Conservation (phyloP, 1,140 invertebrate genomes). For the Pseudoatta argentina region DNA sequence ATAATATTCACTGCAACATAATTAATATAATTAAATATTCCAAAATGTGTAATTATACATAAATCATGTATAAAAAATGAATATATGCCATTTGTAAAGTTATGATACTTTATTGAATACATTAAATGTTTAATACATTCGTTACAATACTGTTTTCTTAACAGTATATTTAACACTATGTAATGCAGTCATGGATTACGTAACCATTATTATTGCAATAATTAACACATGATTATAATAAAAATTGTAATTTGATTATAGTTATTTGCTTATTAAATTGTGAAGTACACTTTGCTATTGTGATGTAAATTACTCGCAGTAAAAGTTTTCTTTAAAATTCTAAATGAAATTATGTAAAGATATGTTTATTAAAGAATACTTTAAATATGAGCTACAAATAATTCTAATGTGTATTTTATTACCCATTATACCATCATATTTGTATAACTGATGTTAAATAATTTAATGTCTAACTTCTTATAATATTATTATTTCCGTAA, state of each 20-base stretch:
- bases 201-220: conserved; percentile 11
- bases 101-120: conserved; percentile 45
- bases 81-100: background rate
- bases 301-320: background rate
- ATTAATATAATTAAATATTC: background rate
- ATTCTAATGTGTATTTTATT: background rate
- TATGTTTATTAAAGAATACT: background rate
- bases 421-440: background rate
- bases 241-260: conserved; percentile 18
- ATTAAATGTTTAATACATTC: conserved; percentile 25
- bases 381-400: background rate
- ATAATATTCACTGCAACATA: background rate
- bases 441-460: background rate
- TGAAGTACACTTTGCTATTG: conserved; percentile 12
- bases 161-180: conserved; percentile 30
- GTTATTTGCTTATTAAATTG: background rate
- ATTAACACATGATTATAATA: conserved; percentile 25
- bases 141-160: conserved; percentile 20
- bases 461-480: conserved; percentile 2
- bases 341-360: conserved; percentile 27
- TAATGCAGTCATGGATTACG: background rate
- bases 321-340: conserved; percentile 13
- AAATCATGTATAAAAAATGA: conserved; percentile 11
- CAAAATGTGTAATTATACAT: background rate
- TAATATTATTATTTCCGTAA: background rate